A percentile compares a stretch with the other conserved stretches of the same genome.
phyloP scores from a whole-genome alignment of 2,888 invertebrate genomes.

The Epinotia brunnichana region DNA sequence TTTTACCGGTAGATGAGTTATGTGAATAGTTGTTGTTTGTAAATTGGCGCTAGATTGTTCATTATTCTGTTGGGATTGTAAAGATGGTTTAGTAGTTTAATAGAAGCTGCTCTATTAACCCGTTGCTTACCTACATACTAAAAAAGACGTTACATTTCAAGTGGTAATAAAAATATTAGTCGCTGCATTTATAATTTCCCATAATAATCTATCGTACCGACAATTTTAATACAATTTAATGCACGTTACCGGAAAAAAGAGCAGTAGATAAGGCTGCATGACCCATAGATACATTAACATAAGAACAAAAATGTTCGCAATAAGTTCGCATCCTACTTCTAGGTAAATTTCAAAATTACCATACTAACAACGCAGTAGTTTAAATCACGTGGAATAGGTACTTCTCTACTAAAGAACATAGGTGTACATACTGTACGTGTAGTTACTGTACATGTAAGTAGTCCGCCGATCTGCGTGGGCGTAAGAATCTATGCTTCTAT shows the following conservation, averaged over 20 bases:
- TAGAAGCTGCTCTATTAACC: no score
- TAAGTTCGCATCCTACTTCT: conserved; percentile 11
- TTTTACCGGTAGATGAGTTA: no score
- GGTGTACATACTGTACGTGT: conserved; percentile 14
- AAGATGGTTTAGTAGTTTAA: no score
- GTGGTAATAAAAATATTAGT: no score
- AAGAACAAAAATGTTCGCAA: background rate
- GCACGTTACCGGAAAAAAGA: no score
- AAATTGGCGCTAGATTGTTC: no score
- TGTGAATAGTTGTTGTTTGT: no score
- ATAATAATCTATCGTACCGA: background rate
- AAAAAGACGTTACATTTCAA: no score
- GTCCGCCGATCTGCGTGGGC: conserved; percentile 53
- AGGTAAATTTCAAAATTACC: conserved; percentile 44
- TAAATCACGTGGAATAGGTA: conserved; percentile 43
- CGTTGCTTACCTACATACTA: no score
- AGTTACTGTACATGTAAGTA: conserved; percentile 42
- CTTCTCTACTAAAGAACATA: conserved; percentile 25
- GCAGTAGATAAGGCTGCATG: background rate
- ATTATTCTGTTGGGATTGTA: no score
- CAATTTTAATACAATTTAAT: no score
- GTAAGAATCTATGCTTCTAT: conserved; percentile 51
- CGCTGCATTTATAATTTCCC: no score
- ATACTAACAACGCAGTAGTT: conserved; percentile 43
- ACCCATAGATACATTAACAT: background rate